Percentiles rank a stretch among this genome's conserved stretches.
phyloP scores from a whole-genome alignment of 2,888 invertebrate species.

The Patella depressa region DNA sequence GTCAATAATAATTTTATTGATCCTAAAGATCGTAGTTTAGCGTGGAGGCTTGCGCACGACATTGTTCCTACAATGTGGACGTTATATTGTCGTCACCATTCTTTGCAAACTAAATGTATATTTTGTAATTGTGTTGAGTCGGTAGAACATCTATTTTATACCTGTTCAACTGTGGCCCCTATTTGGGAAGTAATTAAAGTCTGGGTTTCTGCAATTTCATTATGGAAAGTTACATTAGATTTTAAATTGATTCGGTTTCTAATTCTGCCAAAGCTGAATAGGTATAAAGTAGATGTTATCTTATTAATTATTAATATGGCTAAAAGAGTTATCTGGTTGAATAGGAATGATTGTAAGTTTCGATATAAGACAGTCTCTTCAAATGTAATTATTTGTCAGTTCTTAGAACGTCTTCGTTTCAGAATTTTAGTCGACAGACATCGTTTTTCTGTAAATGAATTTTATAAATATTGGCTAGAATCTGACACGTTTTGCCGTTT shows the following conservation, averaged over 20 bases:
- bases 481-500: too few relatives aligned
- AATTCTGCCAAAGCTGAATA: neutral
- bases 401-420: neutral
- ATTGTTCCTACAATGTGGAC: constrained; percentile 4
- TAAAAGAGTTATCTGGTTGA: neutral
- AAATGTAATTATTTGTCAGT: neutral
- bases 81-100: neutral
- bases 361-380: neutral
- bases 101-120: neutral
- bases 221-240: neutral
- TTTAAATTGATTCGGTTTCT: neutral
- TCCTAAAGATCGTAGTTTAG: neutral
- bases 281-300: neutral
- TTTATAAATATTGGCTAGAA: neutral
- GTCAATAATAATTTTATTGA: neutral
- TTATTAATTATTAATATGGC: constrained; percentile 1
- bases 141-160: neutral
- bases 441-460: neutral
- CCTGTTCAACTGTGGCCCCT: neutral
- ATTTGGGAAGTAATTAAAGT: neutral
- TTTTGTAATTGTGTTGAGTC: neutral
- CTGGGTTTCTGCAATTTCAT: neutral
- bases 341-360: neutral
- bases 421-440: neutral
- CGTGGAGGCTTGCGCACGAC: neutral